Evolutionary conservation across 2,113 vertebrate genomes (phyloP).

Genomic region (Zapus hudsonius): DNA sequence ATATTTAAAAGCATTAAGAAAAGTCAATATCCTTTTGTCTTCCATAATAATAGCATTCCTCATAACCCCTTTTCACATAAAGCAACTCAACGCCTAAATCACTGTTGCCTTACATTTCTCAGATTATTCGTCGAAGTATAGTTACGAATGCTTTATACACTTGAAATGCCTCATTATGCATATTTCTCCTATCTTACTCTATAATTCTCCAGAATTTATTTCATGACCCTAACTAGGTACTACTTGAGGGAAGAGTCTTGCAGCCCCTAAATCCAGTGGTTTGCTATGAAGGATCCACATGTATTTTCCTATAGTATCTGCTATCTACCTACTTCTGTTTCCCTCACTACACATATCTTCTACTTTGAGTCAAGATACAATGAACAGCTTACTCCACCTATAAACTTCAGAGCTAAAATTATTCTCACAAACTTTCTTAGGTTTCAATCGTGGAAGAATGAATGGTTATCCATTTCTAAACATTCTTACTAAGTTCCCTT

Average conservation of each 20-base stretch:
- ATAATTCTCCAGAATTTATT: neutral
- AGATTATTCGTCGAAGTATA: neutral
- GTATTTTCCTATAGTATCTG: neutral
- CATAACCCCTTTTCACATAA: neutral
- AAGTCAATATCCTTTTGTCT: neutral
- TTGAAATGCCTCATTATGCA: too few relatives aligned
- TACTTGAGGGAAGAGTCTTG: neutral
- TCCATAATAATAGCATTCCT: neutral
- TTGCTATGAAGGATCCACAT: neutral
- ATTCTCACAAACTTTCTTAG: constrained; percentile 10
- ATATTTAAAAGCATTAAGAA: constrained; percentile 7
- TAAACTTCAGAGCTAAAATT: constrained; percentile 26
- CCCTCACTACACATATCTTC: constrained; percentile 26
- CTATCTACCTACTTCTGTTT: constrained; percentile 31
- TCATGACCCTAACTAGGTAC: neutral
- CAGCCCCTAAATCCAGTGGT: neutral
- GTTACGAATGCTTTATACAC: neutral
- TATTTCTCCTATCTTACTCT: neutral
- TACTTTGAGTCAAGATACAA: neutral
- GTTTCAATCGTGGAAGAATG: constrained; percentile 20
- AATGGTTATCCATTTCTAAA: constrained; percentile 37
- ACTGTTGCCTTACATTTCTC: neutral
- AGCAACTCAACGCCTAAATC: neutral
- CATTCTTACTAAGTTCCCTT: neutral
- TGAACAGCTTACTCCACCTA: constrained; percentile 1